These are phyloP conservation scores for Octodonta nipae DNA, from an alignment of 2,888 invertebrate genomes.

Conservation along the genomic window DNA sequence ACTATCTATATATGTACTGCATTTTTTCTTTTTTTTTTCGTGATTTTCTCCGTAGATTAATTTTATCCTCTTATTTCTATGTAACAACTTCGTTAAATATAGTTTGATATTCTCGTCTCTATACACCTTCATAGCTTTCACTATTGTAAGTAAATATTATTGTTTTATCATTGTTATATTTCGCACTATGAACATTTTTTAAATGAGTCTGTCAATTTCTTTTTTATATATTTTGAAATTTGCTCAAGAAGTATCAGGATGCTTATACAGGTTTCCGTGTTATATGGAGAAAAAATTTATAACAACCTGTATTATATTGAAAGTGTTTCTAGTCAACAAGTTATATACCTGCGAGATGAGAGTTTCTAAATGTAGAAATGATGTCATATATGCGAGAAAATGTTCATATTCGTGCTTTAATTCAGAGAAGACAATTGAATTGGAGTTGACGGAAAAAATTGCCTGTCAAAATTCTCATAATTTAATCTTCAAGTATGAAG, in stretches of 20 bases:
- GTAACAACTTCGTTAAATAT: too few relatives aligned
- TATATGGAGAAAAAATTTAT: too few relatives aligned
- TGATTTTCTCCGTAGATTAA: constrained; percentile 1
- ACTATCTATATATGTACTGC: constrained; percentile 7
- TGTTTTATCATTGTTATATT: constrained; percentile 7
- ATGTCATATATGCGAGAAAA: constrained; percentile 16
- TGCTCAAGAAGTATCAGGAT: constrained; percentile 11
- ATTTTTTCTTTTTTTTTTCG: constrained; percentile 6
- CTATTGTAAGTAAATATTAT: too few relatives aligned
- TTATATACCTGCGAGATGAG: constrained; percentile 4
- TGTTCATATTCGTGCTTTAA: constrained; percentile 21
- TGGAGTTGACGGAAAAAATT: too few relatives aligned
- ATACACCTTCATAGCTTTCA: too few relatives aligned
- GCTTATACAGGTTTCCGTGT: constrained; percentile 6
- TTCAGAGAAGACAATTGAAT: too few relatives aligned
- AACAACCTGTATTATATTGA: too few relatives aligned
- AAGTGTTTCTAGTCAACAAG: constrained; percentile 15
- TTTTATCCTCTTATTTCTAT: too few relatives aligned
- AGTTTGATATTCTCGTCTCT: too few relatives aligned
- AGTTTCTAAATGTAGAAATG: constrained; percentile 6
- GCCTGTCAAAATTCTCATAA: too few relatives aligned
- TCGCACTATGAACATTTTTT: constrained; percentile 19
- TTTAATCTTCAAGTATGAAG: too few relatives aligned
- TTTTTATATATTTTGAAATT: constrained; percentile 13
- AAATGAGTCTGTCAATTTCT: too few relatives aligned